Evolutionary conservation across 2,888 invertebrate genomes (phyloP), one percentile per base, ranked within the genome.

Genomic region (Heterodera filipjevi): DNA sequence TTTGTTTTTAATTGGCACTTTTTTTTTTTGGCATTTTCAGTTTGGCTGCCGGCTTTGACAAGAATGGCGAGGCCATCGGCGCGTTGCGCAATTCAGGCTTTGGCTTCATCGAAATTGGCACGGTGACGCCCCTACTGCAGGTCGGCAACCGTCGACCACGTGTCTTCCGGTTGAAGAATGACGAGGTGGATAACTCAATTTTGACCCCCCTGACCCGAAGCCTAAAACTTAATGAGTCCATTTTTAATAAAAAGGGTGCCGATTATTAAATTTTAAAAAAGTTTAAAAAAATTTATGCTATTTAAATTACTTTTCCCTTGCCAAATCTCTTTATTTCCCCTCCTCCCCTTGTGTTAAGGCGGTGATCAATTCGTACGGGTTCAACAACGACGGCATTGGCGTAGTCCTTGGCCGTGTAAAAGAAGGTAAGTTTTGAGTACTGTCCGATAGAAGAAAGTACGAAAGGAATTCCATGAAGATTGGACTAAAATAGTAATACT

Each of bases 11-110:
- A 79, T 32, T n/a, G 22, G n/a, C 68, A 35, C 44, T 53, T n/a
- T n/a, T n/a, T n/a, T n/a, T n/a, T n/a, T n/a, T n/a, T n/a, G n/a
- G n/a, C 22, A 74, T 53, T 44, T 73, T 73, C 53, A 64, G 99
- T n/a, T 93, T 99, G 87, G 98, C 98, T 39, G 99, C 98, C 79
- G 99, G 98, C 10, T 98, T 98, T 91, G 99, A 99, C 90, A 99
- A 99, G 90, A 93, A 98, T 90, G 97, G 93, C 10, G 96, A 97
- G 91, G 95, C 95, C 33, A 92, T 96, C 2, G 90, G 93, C 86
- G 94, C 95, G 0, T 90, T 99, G 64, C 92, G 92, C 81, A 93
- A 93, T 86, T 91, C 95, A 79, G 98, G 98, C 0, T 97, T 99
- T 90, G 94, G 97, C 8, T 95, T 96, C 90, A 93, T 98, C 33